Conservation (phyloP, 1,140 invertebrate genomes). For the Glossosoma conforme region DNA sequence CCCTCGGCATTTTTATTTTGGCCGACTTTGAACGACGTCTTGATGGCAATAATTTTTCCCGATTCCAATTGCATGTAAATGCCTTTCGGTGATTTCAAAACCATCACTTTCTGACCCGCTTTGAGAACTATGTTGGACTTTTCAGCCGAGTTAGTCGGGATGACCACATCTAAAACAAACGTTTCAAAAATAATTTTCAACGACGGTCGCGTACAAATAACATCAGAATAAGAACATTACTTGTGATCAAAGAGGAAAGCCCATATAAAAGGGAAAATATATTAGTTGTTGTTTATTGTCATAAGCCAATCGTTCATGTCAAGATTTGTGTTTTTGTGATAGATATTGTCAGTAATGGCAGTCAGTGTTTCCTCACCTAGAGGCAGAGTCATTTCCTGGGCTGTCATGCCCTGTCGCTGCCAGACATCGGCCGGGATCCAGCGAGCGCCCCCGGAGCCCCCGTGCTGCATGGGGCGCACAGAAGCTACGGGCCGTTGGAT, state of each 20-base stretch:
- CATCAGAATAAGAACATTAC: too few relatives aligned
- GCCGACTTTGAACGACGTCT: conserved; percentile 68
- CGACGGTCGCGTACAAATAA: too few relatives aligned
- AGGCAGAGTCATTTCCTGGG: conserved; percentile 89
- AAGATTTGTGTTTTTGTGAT: too few relatives aligned
- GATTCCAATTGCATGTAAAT: conserved; percentile 93
- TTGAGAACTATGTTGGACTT: conserved; percentile 82
- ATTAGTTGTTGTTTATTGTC: too few relatives aligned
- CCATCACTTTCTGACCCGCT: conserved; percentile 88
- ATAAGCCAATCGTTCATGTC: too few relatives aligned
- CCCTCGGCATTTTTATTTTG: conserved; percentile 48
- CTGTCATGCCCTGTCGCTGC: conserved; percentile 88
- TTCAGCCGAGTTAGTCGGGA: conserved; percentile 86
- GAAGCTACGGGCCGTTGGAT: conserved; percentile 53
- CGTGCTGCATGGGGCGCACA: conserved; percentile 51
- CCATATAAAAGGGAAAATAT: too few relatives aligned
- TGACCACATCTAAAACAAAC: conserved; percentile 82
- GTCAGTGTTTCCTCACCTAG: conserved; percentile 58
- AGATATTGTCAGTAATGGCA: too few relatives aligned
- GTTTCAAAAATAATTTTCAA: too few relatives aligned
- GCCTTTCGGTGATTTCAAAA: conserved; percentile 90
- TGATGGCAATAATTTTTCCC: conserved; percentile 95
- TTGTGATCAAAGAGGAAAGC: too few relatives aligned
- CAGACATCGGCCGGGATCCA: conserved; percentile 86
- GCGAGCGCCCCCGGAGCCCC: conserved; percentile 44